These are phyloP conservation scores for Enhydra lutris DNA, from an alignment of 2,113 vertebrate species.

Conservation along the genomic window DNA sequence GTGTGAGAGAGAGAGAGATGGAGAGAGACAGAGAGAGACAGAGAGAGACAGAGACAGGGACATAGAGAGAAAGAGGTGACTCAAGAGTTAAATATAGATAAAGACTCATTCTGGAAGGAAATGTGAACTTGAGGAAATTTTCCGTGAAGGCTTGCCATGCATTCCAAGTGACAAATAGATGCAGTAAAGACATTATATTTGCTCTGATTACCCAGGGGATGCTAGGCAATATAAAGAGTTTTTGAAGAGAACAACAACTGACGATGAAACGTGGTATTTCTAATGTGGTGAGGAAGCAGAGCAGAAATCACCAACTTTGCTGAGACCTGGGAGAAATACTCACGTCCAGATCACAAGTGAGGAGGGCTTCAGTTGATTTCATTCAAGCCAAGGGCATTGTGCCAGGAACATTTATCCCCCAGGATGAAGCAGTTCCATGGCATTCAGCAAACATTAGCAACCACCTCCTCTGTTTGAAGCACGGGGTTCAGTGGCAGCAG, in stretches of 20 bases:
- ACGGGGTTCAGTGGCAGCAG: neutral
- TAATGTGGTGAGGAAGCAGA: conserved; percentile 19
- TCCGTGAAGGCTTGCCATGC: neutral
- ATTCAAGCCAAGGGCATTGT: neutral
- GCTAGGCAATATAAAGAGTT: conserved; percentile 29
- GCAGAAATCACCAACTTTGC: conserved; percentile 32
- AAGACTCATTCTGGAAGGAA: conserved; percentile 16
- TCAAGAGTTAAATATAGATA: conserved; percentile 49
- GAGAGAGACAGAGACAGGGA: neutral
- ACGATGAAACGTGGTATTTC: conserved; percentile 1
- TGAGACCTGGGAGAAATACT: neutral
- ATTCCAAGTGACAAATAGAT: conserved; percentile 60
- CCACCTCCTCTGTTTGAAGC: neutral
- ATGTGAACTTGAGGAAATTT: conserved; percentile 50
- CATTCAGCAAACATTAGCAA: neutral
- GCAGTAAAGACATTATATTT: conserved; percentile 64
- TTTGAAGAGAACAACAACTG: conserved; percentile 38
- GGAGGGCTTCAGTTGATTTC: neutral
- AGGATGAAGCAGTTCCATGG: neutral
- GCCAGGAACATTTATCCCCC: neutral
- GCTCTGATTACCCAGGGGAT: conserved; percentile 67
- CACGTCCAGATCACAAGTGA: neutral
- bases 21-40: too few species aligned
- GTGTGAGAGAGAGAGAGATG: neutral
- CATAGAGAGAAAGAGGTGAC: neutral